A percentile compares a stretch with the other conserved stretches of the same genome.
Evolutionary conservation across 2,797 vertebrate genomes (phyloP).

Genomic region (Balearica regulorum): DNA sequence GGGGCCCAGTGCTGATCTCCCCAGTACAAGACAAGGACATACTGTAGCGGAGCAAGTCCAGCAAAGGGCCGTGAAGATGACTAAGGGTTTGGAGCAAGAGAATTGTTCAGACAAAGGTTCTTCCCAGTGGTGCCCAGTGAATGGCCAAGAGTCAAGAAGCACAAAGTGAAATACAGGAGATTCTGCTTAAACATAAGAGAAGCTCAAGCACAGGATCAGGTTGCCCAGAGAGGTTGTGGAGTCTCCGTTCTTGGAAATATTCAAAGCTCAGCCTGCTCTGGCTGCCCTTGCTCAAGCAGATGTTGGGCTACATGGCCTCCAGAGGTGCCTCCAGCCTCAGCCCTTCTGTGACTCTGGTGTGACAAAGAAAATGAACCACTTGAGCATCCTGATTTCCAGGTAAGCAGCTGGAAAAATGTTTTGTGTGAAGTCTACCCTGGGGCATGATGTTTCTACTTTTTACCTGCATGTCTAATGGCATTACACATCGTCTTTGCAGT

Average conservation of each 20-base stretch:
- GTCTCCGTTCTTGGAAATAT: not conserved
- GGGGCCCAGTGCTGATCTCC: not conserved
- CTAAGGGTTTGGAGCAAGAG: not conserved
- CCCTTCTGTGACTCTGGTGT: not conserved
- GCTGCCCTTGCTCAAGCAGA: not conserved
- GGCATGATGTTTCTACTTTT: not conserved
- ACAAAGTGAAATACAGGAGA: too few relatives aligned
- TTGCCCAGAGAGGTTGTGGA: not conserved
- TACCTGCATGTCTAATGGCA: not conserved
- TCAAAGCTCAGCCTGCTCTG: not conserved
- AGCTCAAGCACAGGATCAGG: too few relatives aligned
- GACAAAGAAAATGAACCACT: not conserved
- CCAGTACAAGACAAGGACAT: not conserved
- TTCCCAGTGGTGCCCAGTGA: not conserved
- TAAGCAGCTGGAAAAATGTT: not conserved
- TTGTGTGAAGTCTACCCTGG: not conserved
- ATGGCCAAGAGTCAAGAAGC: not conserved
- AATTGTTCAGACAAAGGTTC: not conserved
- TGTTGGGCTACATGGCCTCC: not conserved
- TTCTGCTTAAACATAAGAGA: not conserved
- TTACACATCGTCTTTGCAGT: not conserved
- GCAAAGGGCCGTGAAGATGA: rapidly evolving
- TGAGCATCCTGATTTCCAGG: not conserved
- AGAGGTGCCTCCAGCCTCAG: not conserved
- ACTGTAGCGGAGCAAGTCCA: not conserved